Percentiles rank a stretch among this genome's conserved stretches.
phyloP scores from a whole-genome alignment of 1,140 invertebrate genomes.

The Halictus rubicundus region DNA sequence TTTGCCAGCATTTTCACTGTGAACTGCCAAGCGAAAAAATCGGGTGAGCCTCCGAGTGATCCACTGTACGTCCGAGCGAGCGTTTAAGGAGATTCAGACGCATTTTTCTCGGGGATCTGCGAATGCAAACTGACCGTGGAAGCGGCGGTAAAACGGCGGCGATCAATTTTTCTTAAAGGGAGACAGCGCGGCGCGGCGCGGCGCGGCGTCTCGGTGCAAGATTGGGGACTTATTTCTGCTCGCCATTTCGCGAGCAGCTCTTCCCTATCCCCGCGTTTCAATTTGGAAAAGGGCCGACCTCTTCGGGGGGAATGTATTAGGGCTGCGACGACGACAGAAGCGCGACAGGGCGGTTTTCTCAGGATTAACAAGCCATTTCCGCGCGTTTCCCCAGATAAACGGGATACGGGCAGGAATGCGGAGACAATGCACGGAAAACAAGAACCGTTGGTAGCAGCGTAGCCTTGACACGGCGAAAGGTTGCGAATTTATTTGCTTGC shows the following conservation, averaged over 20 bases:
- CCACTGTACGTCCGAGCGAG: no score
- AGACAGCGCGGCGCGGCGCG: no score
- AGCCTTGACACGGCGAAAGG: slow-evolving; percentile 14
- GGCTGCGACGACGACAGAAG: not conserved
- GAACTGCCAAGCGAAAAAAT: no score
- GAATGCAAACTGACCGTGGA: no score
- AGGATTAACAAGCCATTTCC: slow-evolving; percentile 37
- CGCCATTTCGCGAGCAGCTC: not conserved
- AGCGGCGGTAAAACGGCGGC: no score
- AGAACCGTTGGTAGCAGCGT: no score
- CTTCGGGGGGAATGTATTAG: not conserved
- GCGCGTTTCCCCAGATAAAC: slow-evolving; percentile 8
- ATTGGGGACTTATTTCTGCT: slow-evolving; percentile 9
- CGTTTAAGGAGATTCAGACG: no score
- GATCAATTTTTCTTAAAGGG: no score
- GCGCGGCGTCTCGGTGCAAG: no score
- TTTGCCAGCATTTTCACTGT: no score
- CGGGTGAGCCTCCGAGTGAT: no score
- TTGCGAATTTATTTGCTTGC: slow-evolving; percentile 27
- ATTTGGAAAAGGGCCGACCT: not conserved
- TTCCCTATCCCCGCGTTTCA: not conserved
- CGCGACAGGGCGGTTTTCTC: not conserved
- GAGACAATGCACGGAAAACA: not conserved
- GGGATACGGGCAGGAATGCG: slow-evolving; percentile 13
- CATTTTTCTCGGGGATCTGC: no score